Conservation (phyloP, 2,797 vertebrate species). For the Antrozous pallidus region DNA sequence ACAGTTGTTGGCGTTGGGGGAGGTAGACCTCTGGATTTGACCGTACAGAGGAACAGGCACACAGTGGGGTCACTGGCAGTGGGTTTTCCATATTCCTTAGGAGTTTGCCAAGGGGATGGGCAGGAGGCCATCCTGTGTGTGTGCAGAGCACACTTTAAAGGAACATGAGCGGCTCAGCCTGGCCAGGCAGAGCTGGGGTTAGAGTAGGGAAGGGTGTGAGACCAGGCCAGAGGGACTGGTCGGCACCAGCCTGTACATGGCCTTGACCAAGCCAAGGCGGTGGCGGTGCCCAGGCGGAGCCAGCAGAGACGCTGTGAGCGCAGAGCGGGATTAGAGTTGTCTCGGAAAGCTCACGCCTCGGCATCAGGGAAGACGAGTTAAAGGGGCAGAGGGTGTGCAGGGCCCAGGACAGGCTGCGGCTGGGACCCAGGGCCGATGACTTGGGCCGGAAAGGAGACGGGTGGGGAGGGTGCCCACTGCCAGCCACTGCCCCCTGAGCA, state of each 20-base stretch:
- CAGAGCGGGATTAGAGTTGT: neutral
- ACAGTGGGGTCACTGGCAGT: neutral
- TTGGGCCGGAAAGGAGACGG: neutral
- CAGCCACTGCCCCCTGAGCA: neutral
- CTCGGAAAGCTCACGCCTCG: neutral
- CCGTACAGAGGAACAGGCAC: rapidly evolving
- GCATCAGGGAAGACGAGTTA: neutral
- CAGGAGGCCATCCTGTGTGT: neutral
- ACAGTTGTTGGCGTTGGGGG: neutral
- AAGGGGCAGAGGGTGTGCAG: neutral
- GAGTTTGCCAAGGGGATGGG: neutral
- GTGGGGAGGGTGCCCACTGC: neutral
- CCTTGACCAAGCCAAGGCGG: neutral
- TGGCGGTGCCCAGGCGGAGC: neutral
- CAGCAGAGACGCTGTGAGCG: neutral
- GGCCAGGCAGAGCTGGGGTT: neutral
- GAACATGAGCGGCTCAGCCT: neutral
- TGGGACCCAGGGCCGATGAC: neutral
- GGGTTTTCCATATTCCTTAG: neutral
- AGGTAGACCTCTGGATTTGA: neutral
- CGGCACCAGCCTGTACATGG: neutral
- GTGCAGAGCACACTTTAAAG: rapidly evolving
- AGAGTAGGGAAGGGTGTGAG: neutral
- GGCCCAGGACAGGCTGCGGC: neutral
- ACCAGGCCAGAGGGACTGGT: neutral